Evolutionary conservation across 1,140 invertebrate species (phyloP).

Genomic region (Anadara kagoshimensis): DNA sequence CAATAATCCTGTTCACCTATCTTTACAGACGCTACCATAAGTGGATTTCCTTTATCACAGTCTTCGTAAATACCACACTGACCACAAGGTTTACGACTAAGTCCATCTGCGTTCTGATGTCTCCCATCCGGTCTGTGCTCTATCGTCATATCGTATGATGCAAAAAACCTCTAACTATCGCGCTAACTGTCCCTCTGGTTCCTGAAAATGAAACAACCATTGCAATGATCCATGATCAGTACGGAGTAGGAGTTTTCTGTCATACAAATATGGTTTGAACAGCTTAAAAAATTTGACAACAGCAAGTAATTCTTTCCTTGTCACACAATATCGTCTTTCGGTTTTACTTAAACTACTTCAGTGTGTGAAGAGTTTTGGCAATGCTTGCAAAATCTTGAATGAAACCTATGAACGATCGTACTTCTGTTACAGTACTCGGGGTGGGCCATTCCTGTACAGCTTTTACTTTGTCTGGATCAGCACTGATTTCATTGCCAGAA

Average conservation of each 20-base stretch:
- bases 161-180: too few relatives aligned
- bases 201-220: too few relatives aligned
- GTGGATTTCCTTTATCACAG: neutral
- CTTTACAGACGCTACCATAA: conserved; percentile 5
- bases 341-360: conserved; percentile 38
- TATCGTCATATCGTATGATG: too few relatives aligned
- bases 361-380: neutral
- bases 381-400: neutral
- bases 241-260: conserved; percentile 33
- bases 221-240: conserved; percentile 49
- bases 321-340: conserved; percentile 74
- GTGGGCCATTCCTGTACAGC: conserved; percentile 44
- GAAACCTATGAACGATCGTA: conserved; percentile 50
- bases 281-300: conserved; percentile 27
- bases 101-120: too few relatives aligned
- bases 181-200: too few relatives aligned
- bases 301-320: conserved; percentile 45
- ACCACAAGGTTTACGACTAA: too few relatives aligned
- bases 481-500: conserved; percentile 35
- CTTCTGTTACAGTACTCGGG: conserved; percentile 46
- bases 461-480: conserved; percentile 52
- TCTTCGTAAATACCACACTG: neutral
- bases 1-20: conserved; percentile 1
- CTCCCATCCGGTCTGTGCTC: too few relatives aligned
- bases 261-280: conserved; percentile 45